phyloP scores from a whole-genome alignment of 2,113 vertebrate genomes.

The Alosa alosa region DNA sequence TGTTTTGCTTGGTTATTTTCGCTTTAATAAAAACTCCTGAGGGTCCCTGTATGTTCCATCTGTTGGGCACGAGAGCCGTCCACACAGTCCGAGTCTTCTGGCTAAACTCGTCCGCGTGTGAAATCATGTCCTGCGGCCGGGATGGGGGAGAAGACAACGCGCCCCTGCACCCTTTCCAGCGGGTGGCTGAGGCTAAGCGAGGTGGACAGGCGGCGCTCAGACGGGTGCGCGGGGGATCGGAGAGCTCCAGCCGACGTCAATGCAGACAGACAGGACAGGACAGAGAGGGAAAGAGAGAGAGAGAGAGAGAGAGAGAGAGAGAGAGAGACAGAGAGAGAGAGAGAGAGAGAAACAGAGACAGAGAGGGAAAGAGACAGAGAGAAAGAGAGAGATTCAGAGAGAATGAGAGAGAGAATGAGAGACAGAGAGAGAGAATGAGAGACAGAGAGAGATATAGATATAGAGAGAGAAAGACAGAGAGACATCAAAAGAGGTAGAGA shows the following conservation, averaged over 20 bases:
- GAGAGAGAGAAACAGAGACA: not conserved
- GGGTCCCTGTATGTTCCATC: not conserved
- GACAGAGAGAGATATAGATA: not conserved
- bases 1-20: not conserved
- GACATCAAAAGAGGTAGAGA: not conserved
- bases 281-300: not conserved
- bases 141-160: not conserved
- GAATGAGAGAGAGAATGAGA: no score
- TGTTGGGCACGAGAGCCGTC: not conserved
- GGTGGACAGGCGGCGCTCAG: not conserved
- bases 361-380: not conserved
- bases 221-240: not conserved
- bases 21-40: not conserved
- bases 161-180: not conserved
- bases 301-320: not conserved
- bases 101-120: not conserved
- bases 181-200: not conserved
- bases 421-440: not conserved
- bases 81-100: not conserved
- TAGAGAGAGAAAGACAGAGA: not conserved
- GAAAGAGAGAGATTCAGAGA: not conserved
- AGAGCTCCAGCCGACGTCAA: not conserved
- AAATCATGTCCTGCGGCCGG: not conserved
- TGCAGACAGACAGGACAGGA: not conserved
- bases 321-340: not conserved